Conservation (phyloP, 2,888 invertebrate genomes). For the Lasioglossum figueresi region DNA sequence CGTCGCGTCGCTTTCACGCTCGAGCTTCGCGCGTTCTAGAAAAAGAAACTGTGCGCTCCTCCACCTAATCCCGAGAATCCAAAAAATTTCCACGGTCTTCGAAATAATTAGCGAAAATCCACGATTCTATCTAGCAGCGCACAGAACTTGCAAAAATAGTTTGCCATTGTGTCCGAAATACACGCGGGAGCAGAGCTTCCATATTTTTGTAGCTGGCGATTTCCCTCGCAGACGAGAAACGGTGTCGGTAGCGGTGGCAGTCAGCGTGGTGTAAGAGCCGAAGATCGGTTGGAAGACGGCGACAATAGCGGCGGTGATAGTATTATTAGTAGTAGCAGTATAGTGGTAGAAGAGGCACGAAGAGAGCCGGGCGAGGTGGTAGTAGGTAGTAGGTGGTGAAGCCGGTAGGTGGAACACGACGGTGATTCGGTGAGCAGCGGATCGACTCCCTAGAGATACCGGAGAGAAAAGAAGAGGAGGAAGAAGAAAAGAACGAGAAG, state of each 20-base stretch:
- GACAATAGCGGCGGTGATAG: slow-evolving; percentile 48
- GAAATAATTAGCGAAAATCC: neutral
- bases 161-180: neutral
- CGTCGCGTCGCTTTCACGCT: slow-evolving; percentile 34
- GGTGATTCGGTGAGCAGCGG: slow-evolving; percentile 75
- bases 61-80: neutral
- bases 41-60: neutral
- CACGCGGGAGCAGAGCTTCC: neutral
- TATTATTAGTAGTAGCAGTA: slow-evolving; percentile 50
- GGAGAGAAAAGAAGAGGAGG: slow-evolving; percentile 51
- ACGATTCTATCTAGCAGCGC: no score
- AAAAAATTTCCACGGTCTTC: neutral
- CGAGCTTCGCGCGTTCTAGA: slow-evolving; percentile 12
- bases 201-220: neutral
- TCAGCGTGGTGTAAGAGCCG: neutral
- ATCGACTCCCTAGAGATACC: slow-evolving; percentile 50
- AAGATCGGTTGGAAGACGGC: slow-evolving; percentile 17
- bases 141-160: neutral
- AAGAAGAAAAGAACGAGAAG: slow-evolving; percentile 49
- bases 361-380: slow-evolving; percentile 37
- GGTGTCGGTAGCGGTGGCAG: neutral
- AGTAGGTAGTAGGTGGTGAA: slow-evolving; percentile 68
- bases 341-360: slow-evolving; percentile 28
- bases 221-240: neutral
- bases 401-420: slow-evolving; percentile 65